Evolutionary conservation across 2,888 invertebrate genomes (phyloP), one percentile per base, ranked within the genome.

Genomic region (Chymomyza fuscimana): DNA sequence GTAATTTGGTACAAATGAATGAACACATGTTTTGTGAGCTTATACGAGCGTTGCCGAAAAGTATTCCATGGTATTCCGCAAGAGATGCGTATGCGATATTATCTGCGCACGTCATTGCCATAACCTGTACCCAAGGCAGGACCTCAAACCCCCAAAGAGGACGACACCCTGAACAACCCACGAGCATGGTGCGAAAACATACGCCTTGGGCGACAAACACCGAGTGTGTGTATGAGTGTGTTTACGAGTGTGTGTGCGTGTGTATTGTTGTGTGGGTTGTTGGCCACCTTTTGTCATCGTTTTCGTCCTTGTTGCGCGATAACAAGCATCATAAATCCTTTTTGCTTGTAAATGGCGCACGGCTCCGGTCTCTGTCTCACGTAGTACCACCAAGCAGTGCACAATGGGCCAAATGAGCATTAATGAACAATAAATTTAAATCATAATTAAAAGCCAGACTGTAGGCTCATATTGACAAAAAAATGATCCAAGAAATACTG

Each of bases 311-410:
- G 77, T 76, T 76, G 75, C 77, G 81, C 78, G 86, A 89, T 87
- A 87, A 87, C 89, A 89, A 89, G 86, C 76, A 79, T 89, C 86
- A 87, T 87, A 87, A 87, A 87, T 87, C 88, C 86, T 88, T 83
- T 80, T 68, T 76, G 74, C 76, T 73, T 81, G 74, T 78, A 80
- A 88, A 86, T 88, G 84, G 75, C 81, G 70, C 65, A 69, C 73
- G 70, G 58, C 40, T 19, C 54, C 54, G 22, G 54, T 22, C 54
- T 16, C 54, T 54, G 54, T 19, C 19, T 22, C 54, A 16, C 12
- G 40, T 46, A 46, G 40, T 12, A 46, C 10, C 10, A 40, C 1
- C 2, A 10, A 10, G 40, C 40, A 46, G 32, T 12, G 40, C 40
- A 46, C 40, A 46, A 46, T 46, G 40, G 40, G 40, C 10, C 10